phyloP scores from a whole-genome alignment of 2,797 vertebrate genomes.

The Brachymystax lenok region DNA sequence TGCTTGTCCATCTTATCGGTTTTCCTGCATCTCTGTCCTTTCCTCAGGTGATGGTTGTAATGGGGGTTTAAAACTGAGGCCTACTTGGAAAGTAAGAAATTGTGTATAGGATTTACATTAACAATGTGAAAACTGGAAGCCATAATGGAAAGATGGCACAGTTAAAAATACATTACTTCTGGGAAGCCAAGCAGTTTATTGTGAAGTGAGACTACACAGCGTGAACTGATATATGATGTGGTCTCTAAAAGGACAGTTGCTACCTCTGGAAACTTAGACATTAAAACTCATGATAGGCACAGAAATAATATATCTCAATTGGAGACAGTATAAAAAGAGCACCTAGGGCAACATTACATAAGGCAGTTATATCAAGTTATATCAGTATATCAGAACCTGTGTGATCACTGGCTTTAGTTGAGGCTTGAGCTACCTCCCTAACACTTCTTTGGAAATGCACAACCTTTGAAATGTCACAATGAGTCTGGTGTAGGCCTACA shows the following conservation, averaged over 20 bases:
- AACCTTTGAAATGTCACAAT: not conserved
- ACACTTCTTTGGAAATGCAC: not conserved
- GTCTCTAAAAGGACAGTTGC: not conserved
- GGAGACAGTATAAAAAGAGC: not conserved
- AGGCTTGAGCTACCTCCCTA: not conserved
- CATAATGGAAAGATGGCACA: not conserved
- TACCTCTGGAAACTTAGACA: not conserved
- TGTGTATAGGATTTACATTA: not conserved
- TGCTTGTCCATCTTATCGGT: conserved; percentile 40
- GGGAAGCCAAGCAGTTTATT: conserved; percentile 4
- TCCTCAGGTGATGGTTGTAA: conserved; percentile 32
- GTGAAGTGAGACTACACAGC: not conserved
- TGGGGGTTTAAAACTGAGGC: conserved; percentile 32
- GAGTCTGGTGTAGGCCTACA: not conserved
- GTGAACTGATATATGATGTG: too few species aligned
- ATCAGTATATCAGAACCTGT: not conserved
- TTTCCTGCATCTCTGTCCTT: conserved; percentile 34
- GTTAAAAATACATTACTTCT: not conserved
- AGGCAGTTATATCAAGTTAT: not conserved
- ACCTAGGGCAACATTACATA: not conserved
- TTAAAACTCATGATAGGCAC: too few species aligned
- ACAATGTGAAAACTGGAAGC: not conserved
- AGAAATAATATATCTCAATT: not conserved
- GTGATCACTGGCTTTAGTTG: not conserved
- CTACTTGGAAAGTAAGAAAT: conserved; percentile 30